These are phyloP conservation scores for Elaphurus davidianus DNA, from an alignment of 2,113 vertebrate genomes.

Conservation along the genomic window DNA sequence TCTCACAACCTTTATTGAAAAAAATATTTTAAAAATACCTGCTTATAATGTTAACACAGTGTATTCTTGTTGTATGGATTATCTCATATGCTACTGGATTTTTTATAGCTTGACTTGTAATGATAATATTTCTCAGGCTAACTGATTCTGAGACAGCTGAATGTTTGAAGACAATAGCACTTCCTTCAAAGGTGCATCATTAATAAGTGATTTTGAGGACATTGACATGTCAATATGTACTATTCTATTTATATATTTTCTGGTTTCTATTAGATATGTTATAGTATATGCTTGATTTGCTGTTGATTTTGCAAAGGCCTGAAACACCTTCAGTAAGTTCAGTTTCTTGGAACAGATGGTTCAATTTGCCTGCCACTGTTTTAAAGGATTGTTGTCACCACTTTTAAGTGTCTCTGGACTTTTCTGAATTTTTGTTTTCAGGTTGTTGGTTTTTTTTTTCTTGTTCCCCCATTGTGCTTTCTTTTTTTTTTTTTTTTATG, in stretches of 20 bases:
- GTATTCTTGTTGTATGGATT: background rate
- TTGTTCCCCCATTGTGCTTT: background rate
- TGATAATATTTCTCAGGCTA: background rate
- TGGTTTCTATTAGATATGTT: conserved; percentile 15
- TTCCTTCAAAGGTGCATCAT: background rate
- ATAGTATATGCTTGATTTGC: conserved; percentile 33
- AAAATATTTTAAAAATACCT: background rate
- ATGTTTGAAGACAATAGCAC: background rate
- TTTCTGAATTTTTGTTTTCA: background rate
- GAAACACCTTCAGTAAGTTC: conserved; percentile 25
- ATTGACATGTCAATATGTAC: conserved; percentile 17
- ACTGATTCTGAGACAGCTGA: background rate
- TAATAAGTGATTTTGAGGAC: conserved; percentile 46
- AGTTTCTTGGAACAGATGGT: conserved; percentile 53
- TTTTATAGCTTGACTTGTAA: background rate
- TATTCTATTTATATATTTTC: conserved; percentile 46
- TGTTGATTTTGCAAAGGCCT: conserved; percentile 28
- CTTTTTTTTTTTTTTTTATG: background rate
- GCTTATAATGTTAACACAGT: background rate
- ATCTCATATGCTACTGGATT: background rate
- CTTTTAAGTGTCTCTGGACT: conserved; percentile 17
- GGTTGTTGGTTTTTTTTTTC: background rate
- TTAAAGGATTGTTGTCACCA: conserved; percentile 41
- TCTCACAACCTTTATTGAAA: background rate
- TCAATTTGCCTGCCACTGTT: conserved; percentile 33